Evolutionary conservation across 2,797 vertebrate genomes (phyloP), one percentile per base, ranked within the genome.

Genomic region (Synaphobranchus kaupii): DNA sequence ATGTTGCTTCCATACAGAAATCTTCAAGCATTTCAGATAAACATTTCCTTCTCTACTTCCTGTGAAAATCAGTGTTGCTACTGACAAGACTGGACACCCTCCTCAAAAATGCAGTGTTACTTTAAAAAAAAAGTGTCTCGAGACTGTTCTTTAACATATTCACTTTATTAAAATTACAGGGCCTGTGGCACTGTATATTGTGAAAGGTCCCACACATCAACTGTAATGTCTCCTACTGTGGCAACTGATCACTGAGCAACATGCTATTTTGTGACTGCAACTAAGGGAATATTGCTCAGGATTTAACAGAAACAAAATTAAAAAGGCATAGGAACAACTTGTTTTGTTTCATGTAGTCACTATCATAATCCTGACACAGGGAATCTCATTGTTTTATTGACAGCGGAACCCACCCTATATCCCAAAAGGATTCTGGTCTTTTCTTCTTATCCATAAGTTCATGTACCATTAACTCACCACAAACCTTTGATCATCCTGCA

Each of bases 1-100:
- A 90, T 95, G 94, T 95, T 96, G 94, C 93, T 95, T 94, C 95
- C 93, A 93, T 95, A 95, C 94, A 96, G 96, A 96, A 96, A 94
- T 95, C 95, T 95, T 96, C 94, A 95, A 96, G 95, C 93, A 90
- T 93, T 93, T 93, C 92, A 95, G 95, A 96, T 96, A 96, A 96
- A 94, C 94, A 96, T 95, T 96, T 95, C 96, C 94, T 93, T 94
- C 94, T 92, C 93, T 95, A 95, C 94, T 22, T 68, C n/a, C 94
- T 92, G 90, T 91, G 89, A 80, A 96, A 95, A 96, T 96, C 96
- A 96, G 94, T 95, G 92, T 93, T 94, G 91, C 93, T 95, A 95
- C 94, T 95, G 95, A 96, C 94, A 94, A 96, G 95, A 96, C 95
- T 94, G 96, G 94, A 94, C 94, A 96, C 95, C 94, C 94, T 94